These are phyloP conservation scores for Drosophila lacertosa DNA, from an alignment of 1,140 invertebrate genomes.

Conservation along the genomic window DNA sequence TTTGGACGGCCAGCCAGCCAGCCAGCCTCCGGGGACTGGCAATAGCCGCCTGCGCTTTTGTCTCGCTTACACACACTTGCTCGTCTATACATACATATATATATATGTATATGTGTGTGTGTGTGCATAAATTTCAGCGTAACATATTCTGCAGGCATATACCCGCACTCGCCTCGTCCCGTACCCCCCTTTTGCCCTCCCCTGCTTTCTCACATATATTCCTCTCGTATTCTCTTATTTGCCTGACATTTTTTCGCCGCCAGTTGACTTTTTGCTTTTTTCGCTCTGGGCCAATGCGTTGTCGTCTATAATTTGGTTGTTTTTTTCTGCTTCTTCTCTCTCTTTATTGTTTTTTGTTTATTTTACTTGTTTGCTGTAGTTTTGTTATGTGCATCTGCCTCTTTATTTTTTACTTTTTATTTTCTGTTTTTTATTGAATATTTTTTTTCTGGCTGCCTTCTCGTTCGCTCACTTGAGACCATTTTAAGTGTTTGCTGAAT, in stretches of 20 bases:
- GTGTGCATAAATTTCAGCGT: constrained; percentile 50
- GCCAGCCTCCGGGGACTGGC: constrained; percentile 43
- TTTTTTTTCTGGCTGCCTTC: constrained; percentile 45
- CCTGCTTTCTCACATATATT: constrained; percentile 8
- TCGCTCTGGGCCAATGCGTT: constrained; percentile 43
- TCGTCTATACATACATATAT: constrained; percentile 7
- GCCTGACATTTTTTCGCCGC: constrained; percentile 47
- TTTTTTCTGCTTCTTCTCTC: too few species aligned
- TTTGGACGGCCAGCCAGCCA: too few species aligned
- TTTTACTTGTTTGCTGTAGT: constrained; percentile 25
- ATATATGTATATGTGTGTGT: constrained; percentile 21
- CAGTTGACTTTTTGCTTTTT: constrained; percentile 55
- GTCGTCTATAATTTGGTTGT: constrained; percentile 25
- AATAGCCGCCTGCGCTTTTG: constrained; percentile 16
- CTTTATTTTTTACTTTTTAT: not conserved
- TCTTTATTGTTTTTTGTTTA: constrained; percentile 33
- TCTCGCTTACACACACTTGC: not conserved
- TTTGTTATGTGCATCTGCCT: constrained; percentile 1
- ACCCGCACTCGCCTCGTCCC: not conserved
- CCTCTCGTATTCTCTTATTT: constrained; percentile 31
- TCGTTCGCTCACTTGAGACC: constrained; percentile 66
- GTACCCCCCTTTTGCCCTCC: not conserved
- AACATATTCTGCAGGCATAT: constrained; percentile 22
- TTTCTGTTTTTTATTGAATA: constrained; percentile 58
- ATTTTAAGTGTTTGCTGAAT: constrained; percentile 72